phyloP scores from a whole-genome alignment of 2,113 vertebrate species.

The Calidris pygmaea region DNA sequence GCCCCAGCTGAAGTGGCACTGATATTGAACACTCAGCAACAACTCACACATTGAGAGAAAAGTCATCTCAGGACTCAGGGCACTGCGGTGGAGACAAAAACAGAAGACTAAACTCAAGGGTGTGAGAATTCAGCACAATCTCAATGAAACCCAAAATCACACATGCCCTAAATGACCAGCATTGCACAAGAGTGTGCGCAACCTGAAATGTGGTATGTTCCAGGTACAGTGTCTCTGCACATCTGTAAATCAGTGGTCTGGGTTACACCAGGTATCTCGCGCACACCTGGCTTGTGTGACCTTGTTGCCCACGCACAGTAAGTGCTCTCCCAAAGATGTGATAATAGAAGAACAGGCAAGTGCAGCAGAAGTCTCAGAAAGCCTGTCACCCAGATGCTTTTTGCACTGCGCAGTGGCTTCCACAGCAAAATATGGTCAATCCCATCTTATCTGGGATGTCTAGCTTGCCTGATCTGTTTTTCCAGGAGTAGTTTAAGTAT shows the following conservation, averaged over 20 bases:
- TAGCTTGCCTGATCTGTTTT: not conserved
- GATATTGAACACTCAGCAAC: not conserved
- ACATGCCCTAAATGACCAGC: accelerated
- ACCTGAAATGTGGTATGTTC: not conserved
- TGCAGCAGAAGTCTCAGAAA: not conserved
- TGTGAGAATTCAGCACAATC: not conserved
- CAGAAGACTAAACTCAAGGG: not conserved
- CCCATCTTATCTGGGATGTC: not conserved
- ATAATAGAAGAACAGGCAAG: not conserved
- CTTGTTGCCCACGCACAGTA: not conserved
- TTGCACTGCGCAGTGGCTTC: not conserved
- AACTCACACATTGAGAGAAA: not conserved
- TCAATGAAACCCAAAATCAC: not conserved
- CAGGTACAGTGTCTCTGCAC: not conserved
- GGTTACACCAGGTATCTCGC: not conserved
- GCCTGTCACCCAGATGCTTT: accelerated
- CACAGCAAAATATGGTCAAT: not conserved
- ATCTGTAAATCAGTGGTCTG: accelerated
- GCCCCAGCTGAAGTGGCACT: not conserved
- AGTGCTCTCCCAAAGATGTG: not conserved
- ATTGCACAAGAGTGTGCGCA: accelerated
- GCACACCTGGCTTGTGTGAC: not conserved
- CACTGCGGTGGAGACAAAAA: accelerated
- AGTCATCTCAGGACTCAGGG: not conserved
- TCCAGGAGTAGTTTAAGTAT: not conserved